phyloP scores from a whole-genome alignment of 2,888 invertebrate species.

The Phaonia tiefii region DNA sequence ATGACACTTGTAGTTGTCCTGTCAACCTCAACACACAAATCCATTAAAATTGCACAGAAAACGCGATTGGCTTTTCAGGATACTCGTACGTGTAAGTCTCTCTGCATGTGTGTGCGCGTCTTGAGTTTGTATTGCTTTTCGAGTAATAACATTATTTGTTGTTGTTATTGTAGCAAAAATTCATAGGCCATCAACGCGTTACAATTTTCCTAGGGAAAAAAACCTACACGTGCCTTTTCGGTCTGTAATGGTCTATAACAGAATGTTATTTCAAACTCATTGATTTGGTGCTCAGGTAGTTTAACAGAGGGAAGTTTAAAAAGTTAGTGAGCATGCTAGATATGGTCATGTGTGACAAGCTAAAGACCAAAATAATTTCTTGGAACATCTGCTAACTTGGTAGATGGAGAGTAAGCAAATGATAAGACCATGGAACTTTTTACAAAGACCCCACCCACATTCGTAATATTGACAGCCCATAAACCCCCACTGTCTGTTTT shows the following conservation, averaged over 20 bases:
- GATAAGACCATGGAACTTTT: no score
- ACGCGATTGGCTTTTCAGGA: constrained; percentile 30
- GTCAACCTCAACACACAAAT: neutral
- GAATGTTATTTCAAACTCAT: constrained; percentile 46
- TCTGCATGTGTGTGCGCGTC: constrained; percentile 7
- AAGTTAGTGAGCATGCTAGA: no score
- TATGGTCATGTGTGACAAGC: no score
- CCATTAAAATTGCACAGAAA: constrained; percentile 8
- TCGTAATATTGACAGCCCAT: no score
- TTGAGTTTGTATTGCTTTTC: constrained; percentile 18
- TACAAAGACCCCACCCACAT: no score
- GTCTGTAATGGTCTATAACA: constrained; percentile 13
- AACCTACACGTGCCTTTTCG: neutral
- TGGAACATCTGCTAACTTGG: no score
- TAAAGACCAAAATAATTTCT: no score
- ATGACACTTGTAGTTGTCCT: constrained; percentile 45
- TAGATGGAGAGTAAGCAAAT: no score
- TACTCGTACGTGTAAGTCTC: no score
- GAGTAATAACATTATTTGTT: constrained; percentile 23
- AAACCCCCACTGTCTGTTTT: no score
- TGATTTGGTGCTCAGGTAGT: neutral
- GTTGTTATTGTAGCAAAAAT: constrained; percentile 1
- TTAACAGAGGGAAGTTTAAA: neutral
- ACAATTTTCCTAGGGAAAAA: neutral
- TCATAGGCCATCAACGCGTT: constrained; percentile 19